phyloP scores from a whole-genome alignment of 1,140 invertebrate species.

The Drusus annulatus region DNA sequence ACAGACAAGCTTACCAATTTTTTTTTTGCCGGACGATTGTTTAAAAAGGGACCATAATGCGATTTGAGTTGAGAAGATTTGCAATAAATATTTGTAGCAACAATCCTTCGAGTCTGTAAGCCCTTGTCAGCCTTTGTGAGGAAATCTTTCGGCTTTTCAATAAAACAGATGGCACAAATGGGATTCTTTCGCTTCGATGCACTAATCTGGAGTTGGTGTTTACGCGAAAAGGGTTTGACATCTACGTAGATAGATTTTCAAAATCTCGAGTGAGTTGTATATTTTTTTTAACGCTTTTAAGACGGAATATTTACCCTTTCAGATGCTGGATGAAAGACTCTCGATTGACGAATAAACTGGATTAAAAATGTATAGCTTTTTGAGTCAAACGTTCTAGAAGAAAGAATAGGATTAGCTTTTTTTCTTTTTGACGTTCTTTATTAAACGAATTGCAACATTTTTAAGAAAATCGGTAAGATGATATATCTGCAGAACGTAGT shows the following conservation, averaged over 20 bases:
- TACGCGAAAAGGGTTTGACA: neutral
- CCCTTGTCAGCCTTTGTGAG: slow-evolving; percentile 1
- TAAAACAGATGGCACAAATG: slow-evolving; percentile 16
- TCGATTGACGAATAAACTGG: too few relatives aligned
- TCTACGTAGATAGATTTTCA: neutral
- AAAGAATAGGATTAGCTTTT: too few relatives aligned
- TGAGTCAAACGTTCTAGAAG: too few relatives aligned
- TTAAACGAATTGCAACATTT: too few relatives aligned
- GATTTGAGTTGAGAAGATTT: slow-evolving; percentile 40
- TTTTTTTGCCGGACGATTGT: too few relatives aligned
- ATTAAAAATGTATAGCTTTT: too few relatives aligned
- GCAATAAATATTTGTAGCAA: slow-evolving; percentile 2
- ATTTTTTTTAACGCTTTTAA: neutral
- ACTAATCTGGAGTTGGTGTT: neutral
- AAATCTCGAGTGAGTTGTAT: neutral
- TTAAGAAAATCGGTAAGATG: too few relatives aligned
- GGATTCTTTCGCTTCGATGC: neutral
- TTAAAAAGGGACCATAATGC: neutral
- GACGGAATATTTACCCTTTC: neutral
- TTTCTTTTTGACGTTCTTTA: too few relatives aligned
- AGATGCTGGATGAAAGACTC: too few relatives aligned
- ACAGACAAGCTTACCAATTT: too few relatives aligned
- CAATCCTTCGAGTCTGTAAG: slow-evolving; percentile 3
- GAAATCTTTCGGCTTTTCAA: slow-evolving; percentile 4
- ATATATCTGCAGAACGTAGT: too few relatives aligned